phyloP scores from a whole-genome alignment of 2,888 invertebrate species.

The Amaurobius ferox region DNA sequence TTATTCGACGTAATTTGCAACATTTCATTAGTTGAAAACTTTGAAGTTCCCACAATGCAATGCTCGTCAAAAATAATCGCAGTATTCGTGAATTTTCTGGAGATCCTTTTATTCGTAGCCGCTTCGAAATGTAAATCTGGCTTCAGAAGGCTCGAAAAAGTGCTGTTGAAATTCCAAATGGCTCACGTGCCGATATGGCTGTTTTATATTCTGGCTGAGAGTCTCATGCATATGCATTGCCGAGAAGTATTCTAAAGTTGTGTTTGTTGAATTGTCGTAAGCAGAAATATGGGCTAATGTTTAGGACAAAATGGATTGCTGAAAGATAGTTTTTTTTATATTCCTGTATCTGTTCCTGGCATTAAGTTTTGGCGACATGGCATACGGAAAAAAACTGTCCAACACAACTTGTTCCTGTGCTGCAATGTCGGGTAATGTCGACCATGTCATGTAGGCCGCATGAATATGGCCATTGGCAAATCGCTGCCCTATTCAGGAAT shows the following conservation, averaged over 20 bases:
- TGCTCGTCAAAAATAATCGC: neutral
- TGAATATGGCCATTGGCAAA: too few relatives aligned
- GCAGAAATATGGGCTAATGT: neutral
- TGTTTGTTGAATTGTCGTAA: neutral
- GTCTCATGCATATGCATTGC: constrained; percentile 27
- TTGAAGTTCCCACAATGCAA: neutral
- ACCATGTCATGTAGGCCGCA: too few relatives aligned
- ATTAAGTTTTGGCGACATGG: too few relatives aligned
- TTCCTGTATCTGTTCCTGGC: too few relatives aligned
- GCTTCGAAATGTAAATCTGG: constrained; percentile 1
- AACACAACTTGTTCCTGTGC: too few relatives aligned
- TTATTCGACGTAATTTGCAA: too few relatives aligned
- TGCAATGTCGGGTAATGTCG: too few relatives aligned
- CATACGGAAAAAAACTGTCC: too few relatives aligned
- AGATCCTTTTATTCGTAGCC: neutral
- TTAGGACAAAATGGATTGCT: too few relatives aligned
- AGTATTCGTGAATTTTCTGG: neutral
- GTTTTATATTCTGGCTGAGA: constrained; percentile 19
- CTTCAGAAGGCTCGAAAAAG: constrained; percentile 3
- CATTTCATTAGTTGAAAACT: constrained; percentile 12
- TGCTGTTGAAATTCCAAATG: constrained; percentile 22
- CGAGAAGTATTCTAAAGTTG: neutral
- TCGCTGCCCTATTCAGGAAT: too few relatives aligned
- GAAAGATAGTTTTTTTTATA: too few relatives aligned
- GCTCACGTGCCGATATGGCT: neutral